Evolutionary conservation across 2,113 vertebrate species (phyloP).

Genomic region (Cranoglanis bouderius): DNA sequence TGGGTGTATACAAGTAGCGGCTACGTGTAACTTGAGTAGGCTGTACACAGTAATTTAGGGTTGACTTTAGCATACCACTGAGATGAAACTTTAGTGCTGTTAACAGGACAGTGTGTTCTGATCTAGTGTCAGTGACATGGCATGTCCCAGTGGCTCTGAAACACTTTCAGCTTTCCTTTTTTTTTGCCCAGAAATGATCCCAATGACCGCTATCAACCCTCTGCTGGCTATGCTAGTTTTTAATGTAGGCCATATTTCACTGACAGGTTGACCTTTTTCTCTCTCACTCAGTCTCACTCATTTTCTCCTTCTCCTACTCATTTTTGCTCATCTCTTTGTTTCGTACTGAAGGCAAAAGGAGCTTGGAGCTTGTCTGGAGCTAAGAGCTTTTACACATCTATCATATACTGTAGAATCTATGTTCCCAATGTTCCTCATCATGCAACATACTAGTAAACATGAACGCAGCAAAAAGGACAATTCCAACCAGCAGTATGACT

Average conservation of each 20-base stretch:
- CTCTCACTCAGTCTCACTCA: neutral
- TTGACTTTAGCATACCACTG: neutral
- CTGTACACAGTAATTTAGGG: neutral
- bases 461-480: neutral
- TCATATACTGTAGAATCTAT: neutral
- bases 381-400: neutral
- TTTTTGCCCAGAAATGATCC: neutral
- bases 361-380: neutral
- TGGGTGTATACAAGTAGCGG: neutral
- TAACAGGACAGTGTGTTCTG: slow-evolving; percentile 13
- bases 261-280: slow-evolving; percentile 30
- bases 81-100: neutral
- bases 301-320: neutral
- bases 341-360: neutral
- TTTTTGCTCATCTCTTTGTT: slow-evolving; percentile 8
- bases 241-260: slow-evolving; percentile 29
- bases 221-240: slow-evolving; percentile 20
- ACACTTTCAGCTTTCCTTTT: neutral
- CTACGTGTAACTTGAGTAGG: neutral
- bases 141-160: neutral
- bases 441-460: neutral
- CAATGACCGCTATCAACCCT: slow-evolving; percentile 4
- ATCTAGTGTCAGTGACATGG: neutral
- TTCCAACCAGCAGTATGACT: neutral
- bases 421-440: neutral